A percentile compares a stretch with the other conserved stretches of the same genome.
Conservation (phyloP, 1,140 invertebrate species). For the Drusus annulatus region DNA sequence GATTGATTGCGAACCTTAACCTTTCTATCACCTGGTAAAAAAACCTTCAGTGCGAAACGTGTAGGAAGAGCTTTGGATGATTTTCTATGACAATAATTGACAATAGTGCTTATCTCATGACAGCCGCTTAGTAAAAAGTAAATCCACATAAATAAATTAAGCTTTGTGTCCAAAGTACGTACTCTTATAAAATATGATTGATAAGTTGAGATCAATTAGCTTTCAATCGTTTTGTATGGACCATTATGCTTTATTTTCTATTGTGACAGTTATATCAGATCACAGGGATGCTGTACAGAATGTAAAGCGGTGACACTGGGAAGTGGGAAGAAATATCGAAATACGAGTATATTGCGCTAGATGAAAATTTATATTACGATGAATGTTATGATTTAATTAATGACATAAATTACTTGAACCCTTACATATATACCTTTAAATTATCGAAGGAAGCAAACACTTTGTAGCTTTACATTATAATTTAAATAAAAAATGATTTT, state of each 20-base stretch:
- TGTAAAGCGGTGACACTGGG: background rate
- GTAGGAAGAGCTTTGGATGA: background rate
- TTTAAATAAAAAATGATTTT: no score
- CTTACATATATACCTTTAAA: no score
- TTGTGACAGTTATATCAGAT: slow-evolving; percentile 21
- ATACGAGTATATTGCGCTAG: background rate
- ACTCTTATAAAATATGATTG: background rate
- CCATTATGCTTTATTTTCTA: slow-evolving; percentile 18
- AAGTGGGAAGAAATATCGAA: no score
- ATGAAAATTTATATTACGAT: no score
- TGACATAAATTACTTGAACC: no score
- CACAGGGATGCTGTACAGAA: background rate
- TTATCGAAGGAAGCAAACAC: no score
- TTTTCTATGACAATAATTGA: background rate
- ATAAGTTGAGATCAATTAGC: slow-evolving; percentile 34
- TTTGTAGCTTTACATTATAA: no score
- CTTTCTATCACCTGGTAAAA: no score
- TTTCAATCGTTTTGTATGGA: slow-evolving; percentile 9
- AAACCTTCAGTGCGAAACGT: background rate
- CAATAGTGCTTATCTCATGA: background rate
- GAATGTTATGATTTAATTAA: no score
- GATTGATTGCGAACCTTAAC: no score
- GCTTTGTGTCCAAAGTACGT: background rate
- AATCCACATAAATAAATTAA: no score
- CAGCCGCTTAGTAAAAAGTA: no score